These are phyloP conservation scores for Anthrax anthrax DNA, from an alignment of 2,888 invertebrate species.

Conservation along the genomic window DNA sequence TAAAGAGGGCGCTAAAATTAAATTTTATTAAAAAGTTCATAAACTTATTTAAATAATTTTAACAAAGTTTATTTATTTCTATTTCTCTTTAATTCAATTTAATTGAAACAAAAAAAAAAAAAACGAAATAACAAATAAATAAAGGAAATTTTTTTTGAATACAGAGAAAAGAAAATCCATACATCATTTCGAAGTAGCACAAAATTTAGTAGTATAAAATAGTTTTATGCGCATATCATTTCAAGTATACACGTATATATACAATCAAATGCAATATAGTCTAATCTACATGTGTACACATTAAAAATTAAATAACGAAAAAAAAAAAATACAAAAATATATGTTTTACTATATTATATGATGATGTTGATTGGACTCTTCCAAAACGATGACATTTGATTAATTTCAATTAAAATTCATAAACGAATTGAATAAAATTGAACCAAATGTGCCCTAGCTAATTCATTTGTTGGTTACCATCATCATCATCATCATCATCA, in stretches of 20 bases:
- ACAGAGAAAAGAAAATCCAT: neutral
- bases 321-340: no score
- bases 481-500: neutral
- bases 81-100: neutral
- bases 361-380: neutral
- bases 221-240: no score
- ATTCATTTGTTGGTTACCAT: conserved; percentile 7
- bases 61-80: neutral
- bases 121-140: no score
- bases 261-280: no score
- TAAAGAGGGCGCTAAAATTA: neutral
- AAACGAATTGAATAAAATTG: conserved; percentile 9
- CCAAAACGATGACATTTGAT: conserved; percentile 10
- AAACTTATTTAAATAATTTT: neutral
- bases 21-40: neutral
- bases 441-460: conserved; percentile 9
- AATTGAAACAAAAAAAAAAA: neutral
- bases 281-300: no score
- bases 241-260: no score
- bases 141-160: no score
- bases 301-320: no score
- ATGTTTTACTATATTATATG: no score
- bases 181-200: neutral
- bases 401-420: conserved; percentile 15
- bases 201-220: no score